Base-by-base conservation (phyloP, 1,140 invertebrate species). In the Zaprionus tsacasi region DNA sequence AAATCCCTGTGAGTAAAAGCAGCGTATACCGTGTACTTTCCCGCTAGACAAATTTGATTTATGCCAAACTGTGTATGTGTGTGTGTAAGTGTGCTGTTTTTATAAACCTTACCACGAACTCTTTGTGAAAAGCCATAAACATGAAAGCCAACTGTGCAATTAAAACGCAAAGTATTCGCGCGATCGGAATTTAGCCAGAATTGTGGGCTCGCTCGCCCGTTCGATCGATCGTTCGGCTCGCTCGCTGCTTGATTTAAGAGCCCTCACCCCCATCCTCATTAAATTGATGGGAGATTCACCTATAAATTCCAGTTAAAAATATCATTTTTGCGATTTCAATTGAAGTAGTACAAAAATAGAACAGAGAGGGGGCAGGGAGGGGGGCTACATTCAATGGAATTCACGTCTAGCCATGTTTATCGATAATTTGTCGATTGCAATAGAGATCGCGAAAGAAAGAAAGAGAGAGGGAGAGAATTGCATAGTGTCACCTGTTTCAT, bases 71-170 rank as follows among this genome's bases (percentile, higher is more conserved):
- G 1, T 21, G 21, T 21, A 11, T 64, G 25, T 40, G 25, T 63
- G 38, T 2, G 35, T 3, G 35, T 52, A 15, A 57, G 12, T 27
- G 68, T 45, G 36, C 52, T 66, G 61, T 82, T 77, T 88, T 87
- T 57, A 78, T 88, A 87, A 78, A 87, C 76, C 75, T 88, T 88
- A 79, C 71, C 36, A 17, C 17, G 63, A 82, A 81, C 56, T 78
- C 75, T 74, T 74, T 54, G 64, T 58, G 27, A 52, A 65, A 75
- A 75, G n/a, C 54, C 35, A 70, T 71, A 57, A 68, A 77, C 64
- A 80, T 50, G 43, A 43, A 40, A 59, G 48, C 64, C 70, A 71
- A 64, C 38, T 73, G 68, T 79, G 59, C 69, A 70, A 86, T 82
- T 70, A 71, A 87, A 88, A 69, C 64, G 70, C 67, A 83, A 88